A percentile compares a stretch with the other conserved stretches of the same genome.
phyloP scores from a whole-genome alignment of 2,797 vertebrate species.

The Hylomyscus alleni region DNA sequence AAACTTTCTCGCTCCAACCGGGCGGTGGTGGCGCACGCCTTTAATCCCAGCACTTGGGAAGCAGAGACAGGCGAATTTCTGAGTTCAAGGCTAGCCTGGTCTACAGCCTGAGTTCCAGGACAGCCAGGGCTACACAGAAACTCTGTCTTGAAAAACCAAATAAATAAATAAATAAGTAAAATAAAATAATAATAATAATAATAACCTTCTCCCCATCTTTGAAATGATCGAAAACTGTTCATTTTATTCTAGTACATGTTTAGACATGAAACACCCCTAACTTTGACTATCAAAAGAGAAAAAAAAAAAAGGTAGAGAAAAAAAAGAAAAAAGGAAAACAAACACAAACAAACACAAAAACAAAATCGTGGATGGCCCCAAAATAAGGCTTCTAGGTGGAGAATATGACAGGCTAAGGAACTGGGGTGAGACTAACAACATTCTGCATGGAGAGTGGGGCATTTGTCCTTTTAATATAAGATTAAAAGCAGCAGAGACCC shows the following conservation, averaged over 20 bases:
- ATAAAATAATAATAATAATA: too few species aligned
- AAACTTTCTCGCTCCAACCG: neutral
- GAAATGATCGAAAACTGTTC: neutral
- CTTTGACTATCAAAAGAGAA: neutral
- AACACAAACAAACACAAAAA: neutral
- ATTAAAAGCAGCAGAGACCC: neutral
- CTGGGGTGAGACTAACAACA: fast-evolving
- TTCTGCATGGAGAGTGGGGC: fast-evolving
- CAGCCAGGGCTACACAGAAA: too few species aligned
- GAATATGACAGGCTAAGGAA: neutral
- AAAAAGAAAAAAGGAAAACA: too few species aligned
- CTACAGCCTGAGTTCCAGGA: too few species aligned
- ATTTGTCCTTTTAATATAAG: neutral
- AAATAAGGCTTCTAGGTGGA: neutral
- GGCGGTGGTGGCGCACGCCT: too few species aligned
- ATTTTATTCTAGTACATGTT: neutral
- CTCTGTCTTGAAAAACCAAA: too few species aligned
- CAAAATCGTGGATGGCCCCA: neutral
- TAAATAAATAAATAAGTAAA: too few species aligned
- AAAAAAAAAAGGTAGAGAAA: neutral
- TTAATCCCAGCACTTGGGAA: too few species aligned
- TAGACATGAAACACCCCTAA: neutral
- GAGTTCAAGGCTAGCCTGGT: too few species aligned
- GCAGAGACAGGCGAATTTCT: too few species aligned
- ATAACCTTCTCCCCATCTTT: neutral